phyloP scores from a whole-genome alignment of 2,888 invertebrate species.

The Cheilosia urbana region DNA sequence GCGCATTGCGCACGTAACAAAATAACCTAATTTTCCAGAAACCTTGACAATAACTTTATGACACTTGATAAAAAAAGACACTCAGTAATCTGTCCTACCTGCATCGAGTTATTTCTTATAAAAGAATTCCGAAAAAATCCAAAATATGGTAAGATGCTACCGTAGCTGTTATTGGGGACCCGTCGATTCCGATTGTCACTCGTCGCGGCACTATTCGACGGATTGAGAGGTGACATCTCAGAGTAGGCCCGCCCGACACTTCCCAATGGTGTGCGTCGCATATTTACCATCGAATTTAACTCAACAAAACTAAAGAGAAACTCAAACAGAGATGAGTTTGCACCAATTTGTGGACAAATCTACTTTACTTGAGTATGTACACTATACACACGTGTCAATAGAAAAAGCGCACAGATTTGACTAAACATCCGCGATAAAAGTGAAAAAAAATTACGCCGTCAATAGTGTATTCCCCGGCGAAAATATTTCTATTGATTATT shows the following conservation, averaged over 20 bases:
- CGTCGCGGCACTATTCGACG: conserved; percentile 64
- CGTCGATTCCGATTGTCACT: conserved; percentile 74
- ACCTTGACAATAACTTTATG: too few species aligned
- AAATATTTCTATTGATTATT: not conserved
- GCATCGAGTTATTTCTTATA: conserved; percentile 79
- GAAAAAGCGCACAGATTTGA: not conserved
- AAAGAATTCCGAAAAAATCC: conserved; percentile 81
- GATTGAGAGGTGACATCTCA: conserved; percentile 83
- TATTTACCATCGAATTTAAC: conserved; percentile 61
- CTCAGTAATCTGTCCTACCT: conserved; percentile 78
- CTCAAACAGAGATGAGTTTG: conserved; percentile 36
- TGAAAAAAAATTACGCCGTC: too few species aligned
- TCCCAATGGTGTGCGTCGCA: conserved; percentile 79
- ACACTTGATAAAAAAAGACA: too few species aligned
- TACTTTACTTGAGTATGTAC: conserved; percentile 1
- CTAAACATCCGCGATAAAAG: too few species aligned
- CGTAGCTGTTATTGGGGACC: conserved; percentile 78
- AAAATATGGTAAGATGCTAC: conserved; percentile 82
- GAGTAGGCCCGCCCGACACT: conserved; percentile 82
- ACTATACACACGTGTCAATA: not conserved
- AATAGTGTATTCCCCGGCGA: too few species aligned
- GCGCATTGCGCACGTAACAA: too few species aligned
- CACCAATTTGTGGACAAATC: conserved; percentile 21
- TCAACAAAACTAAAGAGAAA: conserved; percentile 37
- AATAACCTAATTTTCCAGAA: too few species aligned